Conservation (phyloP, 2,113 vertebrate genomes). For the Pelecanoides urinatrix region DNA sequence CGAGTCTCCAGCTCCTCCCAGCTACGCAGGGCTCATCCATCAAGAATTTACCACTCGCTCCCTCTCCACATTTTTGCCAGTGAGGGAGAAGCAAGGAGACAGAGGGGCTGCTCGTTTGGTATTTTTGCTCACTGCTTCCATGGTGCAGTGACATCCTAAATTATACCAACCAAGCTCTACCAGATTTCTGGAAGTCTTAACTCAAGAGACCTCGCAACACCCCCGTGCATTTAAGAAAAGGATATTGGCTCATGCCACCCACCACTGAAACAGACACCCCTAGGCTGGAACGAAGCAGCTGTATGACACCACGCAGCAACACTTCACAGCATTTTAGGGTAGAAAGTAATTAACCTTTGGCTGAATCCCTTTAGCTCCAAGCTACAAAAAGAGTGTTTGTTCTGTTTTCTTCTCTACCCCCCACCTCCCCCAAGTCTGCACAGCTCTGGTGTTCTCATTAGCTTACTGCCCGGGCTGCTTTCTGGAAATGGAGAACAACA, state of each 20-base stretch:
- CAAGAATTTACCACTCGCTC: not conserved
- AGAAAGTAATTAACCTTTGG: conserved; percentile 70
- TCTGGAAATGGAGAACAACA: conserved; percentile 9
- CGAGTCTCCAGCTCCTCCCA: not conserved
- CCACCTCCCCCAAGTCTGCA: not conserved
- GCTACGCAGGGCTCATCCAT: not conserved
- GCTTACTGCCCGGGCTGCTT: conserved; percentile 1
- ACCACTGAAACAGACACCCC: conserved; percentile 53
- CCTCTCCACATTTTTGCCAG: not conserved
- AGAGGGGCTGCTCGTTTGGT: not conserved
- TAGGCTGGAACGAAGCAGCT: conserved; percentile 57
- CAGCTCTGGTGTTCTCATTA: conserved; percentile 63
- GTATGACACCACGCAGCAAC: conserved; percentile 56
- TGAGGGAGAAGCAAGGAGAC: not conserved
- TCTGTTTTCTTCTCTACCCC: conserved; percentile 45
- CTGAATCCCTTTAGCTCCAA: conserved; percentile 59
- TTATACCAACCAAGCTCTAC: not conserved
- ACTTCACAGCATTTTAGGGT: conserved; percentile 61
- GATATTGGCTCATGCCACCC: conserved; percentile 52
- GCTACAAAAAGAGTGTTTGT: conserved; percentile 55
- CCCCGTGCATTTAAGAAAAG: not conserved
- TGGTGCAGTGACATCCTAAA: not conserved
- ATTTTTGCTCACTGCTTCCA: not conserved
- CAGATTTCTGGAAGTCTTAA: not conserved
- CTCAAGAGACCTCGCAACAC: conserved; percentile 20